phyloP scores from a whole-genome alignment of 2,797 vertebrate species.

The Rhabdomys pumilio region DNA sequence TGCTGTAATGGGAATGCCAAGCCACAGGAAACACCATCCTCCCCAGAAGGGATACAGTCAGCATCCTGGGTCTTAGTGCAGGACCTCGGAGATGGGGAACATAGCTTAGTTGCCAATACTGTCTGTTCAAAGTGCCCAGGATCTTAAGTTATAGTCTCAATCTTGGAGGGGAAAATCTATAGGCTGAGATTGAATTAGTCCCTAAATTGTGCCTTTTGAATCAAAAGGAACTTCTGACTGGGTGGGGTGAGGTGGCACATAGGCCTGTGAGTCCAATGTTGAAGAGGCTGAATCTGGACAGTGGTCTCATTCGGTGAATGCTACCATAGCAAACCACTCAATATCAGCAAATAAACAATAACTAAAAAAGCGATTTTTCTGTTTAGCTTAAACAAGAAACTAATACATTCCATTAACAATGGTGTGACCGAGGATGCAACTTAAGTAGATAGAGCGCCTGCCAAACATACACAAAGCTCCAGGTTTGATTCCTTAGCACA shows the following conservation, averaged over 20 bases:
- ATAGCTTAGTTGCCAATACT: background rate
- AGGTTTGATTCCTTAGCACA: no score
- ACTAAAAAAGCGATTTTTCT: background rate
- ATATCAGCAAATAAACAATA: background rate
- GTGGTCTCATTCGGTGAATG: background rate
- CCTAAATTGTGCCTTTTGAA: background rate
- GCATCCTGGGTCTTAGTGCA: slow-evolving; percentile 1
- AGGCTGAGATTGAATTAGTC: background rate
- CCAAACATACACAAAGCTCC: background rate
- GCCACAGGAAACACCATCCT: background rate
- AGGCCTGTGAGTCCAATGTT: background rate
- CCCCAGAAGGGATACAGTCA: background rate
- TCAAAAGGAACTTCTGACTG: slow-evolving; percentile 18
- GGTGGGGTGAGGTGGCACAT: background rate
- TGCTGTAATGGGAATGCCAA: background rate
- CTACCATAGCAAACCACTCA: background rate
- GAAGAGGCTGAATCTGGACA: background rate
- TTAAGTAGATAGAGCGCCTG: background rate
- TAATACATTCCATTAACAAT: background rate
- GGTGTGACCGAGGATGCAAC: background rate
- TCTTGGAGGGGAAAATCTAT: background rate
- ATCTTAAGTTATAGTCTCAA: background rate
- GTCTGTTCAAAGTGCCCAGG: background rate
- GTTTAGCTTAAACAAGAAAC: background rate
- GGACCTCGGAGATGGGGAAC: background rate